Evolutionary conservation across 1,140 invertebrate species (phyloP).

Genomic region (Neodiprion pinetum): DNA sequence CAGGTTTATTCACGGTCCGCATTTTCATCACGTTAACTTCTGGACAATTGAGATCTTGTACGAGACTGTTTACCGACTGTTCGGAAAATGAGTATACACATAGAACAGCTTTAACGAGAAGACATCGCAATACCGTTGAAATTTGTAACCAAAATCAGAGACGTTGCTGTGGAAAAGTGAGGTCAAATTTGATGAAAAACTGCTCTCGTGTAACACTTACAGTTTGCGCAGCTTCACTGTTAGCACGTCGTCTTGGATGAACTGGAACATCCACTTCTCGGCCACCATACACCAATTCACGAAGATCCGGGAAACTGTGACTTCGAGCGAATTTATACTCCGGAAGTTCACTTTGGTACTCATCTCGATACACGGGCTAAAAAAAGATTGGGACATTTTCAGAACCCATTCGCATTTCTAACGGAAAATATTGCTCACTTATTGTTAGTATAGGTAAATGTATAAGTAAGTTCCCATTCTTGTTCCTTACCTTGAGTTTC

Average conservation of each 20-base stretch:
- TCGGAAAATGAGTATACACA: too few relatives aligned
- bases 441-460: constrained; percentile 8
- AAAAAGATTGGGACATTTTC: constrained; percentile 18
- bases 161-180: neutral
- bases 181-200: neutral
- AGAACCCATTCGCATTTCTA: neutral
- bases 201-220: constrained; percentile 34
- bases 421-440: constrained; percentile 16
- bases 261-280: constrained; percentile 37
- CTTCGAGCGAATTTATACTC: constrained; percentile 47
- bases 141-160: constrained; percentile 28
- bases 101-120: too few relatives aligned
- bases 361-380: constrained; percentile 56
- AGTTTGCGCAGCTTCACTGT: constrained; percentile 57
- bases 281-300: constrained; percentile 48
- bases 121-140: too few relatives aligned
- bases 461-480: constrained; percentile 38
- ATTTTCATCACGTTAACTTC: too few relatives aligned
- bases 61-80: too few relatives aligned
- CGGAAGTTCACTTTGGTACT: constrained; percentile 51
- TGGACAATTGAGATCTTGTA: too few relatives aligned
- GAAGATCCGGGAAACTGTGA: constrained; percentile 56
- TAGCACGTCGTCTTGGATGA: constrained; percentile 54
- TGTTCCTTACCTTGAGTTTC: constrained; percentile 74
- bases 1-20: too few relatives aligned